Conservation (phyloP, 2,113 vertebrate genomes). For the Mus spicilegus region DNA sequence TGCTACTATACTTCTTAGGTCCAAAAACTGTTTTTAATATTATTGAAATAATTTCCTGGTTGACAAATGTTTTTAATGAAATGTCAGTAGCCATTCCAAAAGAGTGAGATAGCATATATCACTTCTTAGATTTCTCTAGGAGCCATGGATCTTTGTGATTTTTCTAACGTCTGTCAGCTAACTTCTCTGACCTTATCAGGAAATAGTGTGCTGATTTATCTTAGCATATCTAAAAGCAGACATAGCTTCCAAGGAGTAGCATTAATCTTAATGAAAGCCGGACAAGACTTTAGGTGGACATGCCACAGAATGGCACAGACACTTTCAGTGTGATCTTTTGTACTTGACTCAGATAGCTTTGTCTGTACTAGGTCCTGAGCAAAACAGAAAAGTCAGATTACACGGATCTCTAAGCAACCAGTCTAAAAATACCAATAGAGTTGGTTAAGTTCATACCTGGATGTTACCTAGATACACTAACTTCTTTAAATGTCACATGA, state of each 20-base stretch:
- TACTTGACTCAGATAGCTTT: conserved; percentile 20
- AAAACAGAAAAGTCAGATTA: conserved; percentile 15
- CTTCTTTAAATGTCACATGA: background rate
- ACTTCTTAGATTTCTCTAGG: background rate
- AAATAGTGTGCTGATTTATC: background rate
- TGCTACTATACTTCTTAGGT: background rate
- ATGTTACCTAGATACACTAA: background rate
- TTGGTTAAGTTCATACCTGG: background rate
- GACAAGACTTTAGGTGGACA: conserved; percentile 5
- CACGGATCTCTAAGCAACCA: background rate
- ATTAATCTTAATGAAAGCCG: conserved; percentile 10
- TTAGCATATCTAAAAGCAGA: background rate
- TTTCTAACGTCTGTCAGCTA: background rate
- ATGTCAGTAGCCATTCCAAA: background rate
- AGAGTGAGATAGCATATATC: background rate
- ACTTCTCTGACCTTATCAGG: background rate
- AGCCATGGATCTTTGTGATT: background rate
- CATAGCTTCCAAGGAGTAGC: background rate
- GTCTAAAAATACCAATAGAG: background rate
- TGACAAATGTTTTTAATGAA: background rate
- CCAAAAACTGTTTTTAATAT: conserved; percentile 1
- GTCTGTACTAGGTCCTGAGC: background rate
- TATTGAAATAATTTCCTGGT: background rate
- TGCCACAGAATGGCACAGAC: background rate
- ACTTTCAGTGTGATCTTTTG: background rate